Evolutionary conservation across 2,888 invertebrate genomes (phyloP).

Genomic region (Drosophila pegasa): DNA sequence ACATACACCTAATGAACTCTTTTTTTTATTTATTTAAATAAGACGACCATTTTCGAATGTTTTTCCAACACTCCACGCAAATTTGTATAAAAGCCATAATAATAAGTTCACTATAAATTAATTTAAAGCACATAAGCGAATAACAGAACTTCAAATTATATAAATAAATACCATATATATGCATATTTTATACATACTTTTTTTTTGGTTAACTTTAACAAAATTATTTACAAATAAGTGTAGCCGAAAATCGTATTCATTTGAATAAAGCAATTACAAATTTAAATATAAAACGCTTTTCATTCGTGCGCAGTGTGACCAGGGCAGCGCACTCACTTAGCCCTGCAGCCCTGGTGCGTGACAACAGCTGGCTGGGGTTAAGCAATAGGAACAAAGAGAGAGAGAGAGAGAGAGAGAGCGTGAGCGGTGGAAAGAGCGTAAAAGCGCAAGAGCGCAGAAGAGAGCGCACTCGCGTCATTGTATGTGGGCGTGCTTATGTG

Average conservation of each 20-base stretch:
- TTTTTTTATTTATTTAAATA: conserved; percentile 55
- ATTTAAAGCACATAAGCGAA: conserved; percentile 22
- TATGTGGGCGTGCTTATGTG: conserved; percentile 50
- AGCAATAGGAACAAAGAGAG: conserved; percentile 40
- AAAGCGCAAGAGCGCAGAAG: not conserved
- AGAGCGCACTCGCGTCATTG: conserved; percentile 42
- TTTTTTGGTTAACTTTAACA: conserved; percentile 59
- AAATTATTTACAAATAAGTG: conserved; percentile 40
- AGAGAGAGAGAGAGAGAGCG: conserved; percentile 18
- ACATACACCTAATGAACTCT: conserved; percentile 16
- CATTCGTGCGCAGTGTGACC: conserved; percentile 29
- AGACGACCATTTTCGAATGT: conserved; percentile 20
- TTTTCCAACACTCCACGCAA: conserved; percentile 36
- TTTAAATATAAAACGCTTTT: conserved; percentile 8
- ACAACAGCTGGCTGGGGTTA: conserved; percentile 44
- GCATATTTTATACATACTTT: conserved; percentile 12
- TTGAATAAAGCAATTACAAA: conserved; percentile 66
- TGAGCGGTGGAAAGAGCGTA: not conserved
- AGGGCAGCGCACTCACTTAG: not conserved
- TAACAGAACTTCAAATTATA: conserved; percentile 12
- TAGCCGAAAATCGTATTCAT: conserved; percentile 58
- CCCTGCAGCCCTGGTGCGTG: conserved; percentile 22
- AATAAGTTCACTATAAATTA: conserved; percentile 78
- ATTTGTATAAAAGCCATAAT: conserved; percentile 78
- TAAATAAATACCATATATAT: conserved; percentile 14